Evolutionary conservation across 2,113 vertebrate genomes (phyloP).

Genomic region (Platysternon megacephalum): DNA sequence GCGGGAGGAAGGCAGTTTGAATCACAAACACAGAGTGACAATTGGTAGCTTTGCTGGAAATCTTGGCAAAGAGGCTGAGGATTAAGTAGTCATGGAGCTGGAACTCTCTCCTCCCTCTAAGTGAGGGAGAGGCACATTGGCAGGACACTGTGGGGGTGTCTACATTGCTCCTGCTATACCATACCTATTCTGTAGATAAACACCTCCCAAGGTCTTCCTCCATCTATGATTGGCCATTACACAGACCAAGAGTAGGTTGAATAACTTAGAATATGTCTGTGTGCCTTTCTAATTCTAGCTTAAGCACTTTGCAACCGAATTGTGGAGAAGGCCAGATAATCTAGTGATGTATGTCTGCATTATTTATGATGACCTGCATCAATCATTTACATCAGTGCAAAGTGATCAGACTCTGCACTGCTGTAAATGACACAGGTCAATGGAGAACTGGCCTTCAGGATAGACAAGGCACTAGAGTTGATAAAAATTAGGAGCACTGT

Average conservation of each 20-base stretch:
- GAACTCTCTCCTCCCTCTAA: slow-evolving; percentile 55
- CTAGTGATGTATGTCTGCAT: background rate
- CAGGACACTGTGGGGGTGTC: slow-evolving; percentile 35
- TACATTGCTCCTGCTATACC: slow-evolving; percentile 13
- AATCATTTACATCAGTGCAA: background rate
- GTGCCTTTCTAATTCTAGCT: background rate
- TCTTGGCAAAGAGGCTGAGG: slow-evolving; percentile 60
- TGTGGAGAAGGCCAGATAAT: background rate
- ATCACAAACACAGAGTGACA: slow-evolving; percentile 70
- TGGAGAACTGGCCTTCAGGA: background rate
- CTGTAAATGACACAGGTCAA: background rate
- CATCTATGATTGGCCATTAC: background rate
- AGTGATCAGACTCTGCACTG: background rate
- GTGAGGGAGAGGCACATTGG: slow-evolving; percentile 54
- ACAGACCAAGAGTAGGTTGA: background rate
- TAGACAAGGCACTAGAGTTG: background rate
- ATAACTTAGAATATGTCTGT: background rate
- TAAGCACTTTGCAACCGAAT: background rate
- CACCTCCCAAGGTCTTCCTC: slow-evolving; percentile 5
- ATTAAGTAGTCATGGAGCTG: slow-evolving; percentile 58
- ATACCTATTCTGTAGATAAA: background rate
- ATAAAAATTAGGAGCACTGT: background rate
- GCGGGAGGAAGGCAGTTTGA: slow-evolving; percentile 54
- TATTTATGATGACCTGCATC: background rate
- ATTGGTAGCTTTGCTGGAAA: slow-evolving; percentile 63